phyloP scores from a whole-genome alignment of 2,888 invertebrate species.

The Micropterix aruncella region DNA sequence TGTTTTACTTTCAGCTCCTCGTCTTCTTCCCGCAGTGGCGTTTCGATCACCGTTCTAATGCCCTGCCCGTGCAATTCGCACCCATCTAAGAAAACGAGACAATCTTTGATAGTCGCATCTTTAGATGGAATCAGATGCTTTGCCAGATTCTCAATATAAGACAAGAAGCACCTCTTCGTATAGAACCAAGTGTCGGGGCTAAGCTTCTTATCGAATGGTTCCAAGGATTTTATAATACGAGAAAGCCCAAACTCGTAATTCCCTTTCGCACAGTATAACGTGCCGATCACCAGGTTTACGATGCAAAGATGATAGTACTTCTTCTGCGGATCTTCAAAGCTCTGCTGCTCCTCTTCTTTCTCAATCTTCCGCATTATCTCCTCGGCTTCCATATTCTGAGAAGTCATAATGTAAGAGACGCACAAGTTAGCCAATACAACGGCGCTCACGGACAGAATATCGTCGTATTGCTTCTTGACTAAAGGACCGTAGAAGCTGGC shows the following conservation, averaged over 20 bases:
- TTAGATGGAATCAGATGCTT: constrained; percentile 82
- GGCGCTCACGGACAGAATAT: constrained; percentile 91
- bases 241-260: constrained; percentile 99
- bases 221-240: constrained; percentile 90
- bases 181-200: constrained; percentile 99
- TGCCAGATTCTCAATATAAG: constrained; percentile 79
- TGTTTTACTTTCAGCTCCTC: constrained; percentile 63
- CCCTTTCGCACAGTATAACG: constrained; percentile 95
- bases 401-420: constrained; percentile 98
- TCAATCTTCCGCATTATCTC: constrained; percentile 98
- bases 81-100: constrained; percentile 77
- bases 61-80: constrained; percentile 78
- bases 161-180: constrained; percentile 89
- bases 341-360: constrained; percentile 89
- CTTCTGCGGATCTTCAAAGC: constrained; percentile 84
- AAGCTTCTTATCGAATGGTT: constrained; percentile 85
- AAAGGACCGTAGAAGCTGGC: constrained; percentile 97
- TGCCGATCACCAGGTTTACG: constrained; percentile 97
- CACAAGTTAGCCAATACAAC: constrained; percentile 96
- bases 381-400: constrained; percentile 97
- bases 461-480: constrained; percentile 87
- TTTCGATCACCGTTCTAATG: constrained; percentile 71
- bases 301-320: constrained; percentile 95
- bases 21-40: constrained; percentile 59
- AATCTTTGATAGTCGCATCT: constrained; percentile 78